phyloP scores from a whole-genome alignment of 1,140 invertebrate species.

The Macrosteles quadrilineatus region DNA sequence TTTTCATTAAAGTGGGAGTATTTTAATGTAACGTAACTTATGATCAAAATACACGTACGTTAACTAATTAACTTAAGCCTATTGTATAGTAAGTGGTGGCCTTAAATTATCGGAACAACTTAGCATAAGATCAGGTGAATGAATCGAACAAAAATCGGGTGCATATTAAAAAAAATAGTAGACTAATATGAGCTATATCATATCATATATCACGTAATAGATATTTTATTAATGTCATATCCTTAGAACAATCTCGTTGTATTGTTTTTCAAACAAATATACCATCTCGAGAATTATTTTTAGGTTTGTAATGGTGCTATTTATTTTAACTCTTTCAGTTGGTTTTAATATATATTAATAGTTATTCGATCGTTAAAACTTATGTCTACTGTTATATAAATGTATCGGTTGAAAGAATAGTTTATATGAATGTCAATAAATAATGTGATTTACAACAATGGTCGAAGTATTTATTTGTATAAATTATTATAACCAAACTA shows the following conservation, averaged over 20 bases:
- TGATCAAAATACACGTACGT: background rate
- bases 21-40: background rate
- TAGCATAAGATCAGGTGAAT: constrained; percentile 1
- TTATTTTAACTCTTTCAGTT: constrained; percentile 5
- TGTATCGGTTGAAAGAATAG: background rate
- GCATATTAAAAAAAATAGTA: too few relatives aligned
- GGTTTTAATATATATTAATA: constrained; percentile 1
- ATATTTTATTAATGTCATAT: constrained; percentile 4
- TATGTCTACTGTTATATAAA: background rate
- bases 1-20: too few relatives aligned
- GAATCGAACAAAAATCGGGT: background rate
- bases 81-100: constrained; percentile 5
- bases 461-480: constrained; percentile 6
- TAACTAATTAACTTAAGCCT: background rate
- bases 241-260: background rate
- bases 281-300: background rate
- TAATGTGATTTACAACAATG: background rate
- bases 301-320: constrained; percentile 24
- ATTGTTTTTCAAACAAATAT: constrained; percentile 1
- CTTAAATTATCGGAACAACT: constrained; percentile 8
- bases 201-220: background rate
- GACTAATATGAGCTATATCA: background rate
- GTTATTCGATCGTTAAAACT: background rate
- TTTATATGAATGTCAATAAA: background rate
- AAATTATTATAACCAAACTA: background rate